phyloP scores from a whole-genome alignment of 2,797 vertebrate genomes.

The Heteromormyrus szaboi region DNA sequence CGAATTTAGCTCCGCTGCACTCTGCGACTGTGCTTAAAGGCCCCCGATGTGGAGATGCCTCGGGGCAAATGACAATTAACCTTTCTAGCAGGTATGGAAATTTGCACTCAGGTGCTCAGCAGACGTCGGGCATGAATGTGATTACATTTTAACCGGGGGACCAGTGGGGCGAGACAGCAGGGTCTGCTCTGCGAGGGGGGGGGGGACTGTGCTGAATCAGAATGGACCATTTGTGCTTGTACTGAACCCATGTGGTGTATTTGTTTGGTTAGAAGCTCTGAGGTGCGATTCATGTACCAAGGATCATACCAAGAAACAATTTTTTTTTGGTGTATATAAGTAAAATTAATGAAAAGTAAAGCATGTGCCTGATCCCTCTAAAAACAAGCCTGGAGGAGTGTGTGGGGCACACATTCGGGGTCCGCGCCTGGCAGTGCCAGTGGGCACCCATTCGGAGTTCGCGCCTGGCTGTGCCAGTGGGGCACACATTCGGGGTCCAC shows the following conservation, averaged over 20 bases:
- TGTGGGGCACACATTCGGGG: neutral
- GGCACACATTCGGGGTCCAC: neutral
- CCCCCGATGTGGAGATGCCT: conserved; percentile 17
- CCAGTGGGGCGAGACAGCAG: conserved; percentile 25
- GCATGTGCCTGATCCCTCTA: neutral
- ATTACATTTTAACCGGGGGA: conserved; percentile 37
- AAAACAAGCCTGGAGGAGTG: neutral
- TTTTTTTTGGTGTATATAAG: neutral
- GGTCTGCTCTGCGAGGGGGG: neutral
- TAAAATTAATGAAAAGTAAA: neutral
- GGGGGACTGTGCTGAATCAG: neutral
- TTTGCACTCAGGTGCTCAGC: conserved; percentile 30
- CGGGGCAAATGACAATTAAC: conserved; percentile 34
- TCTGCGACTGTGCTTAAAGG: conserved; percentile 16
- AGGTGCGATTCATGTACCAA: neutral
- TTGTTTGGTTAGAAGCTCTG: neutral
- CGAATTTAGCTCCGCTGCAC: neutral
- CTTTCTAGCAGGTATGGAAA: conserved; percentile 36
- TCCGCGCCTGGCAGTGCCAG: neutral
- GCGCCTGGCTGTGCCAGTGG: neutral
- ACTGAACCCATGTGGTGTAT: neutral
- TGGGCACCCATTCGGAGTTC: neutral
- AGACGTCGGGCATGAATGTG: conserved; percentile 36
- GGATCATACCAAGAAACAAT: neutral
- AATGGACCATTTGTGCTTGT: neutral